phyloP scores from a whole-genome alignment of 1,140 invertebrate species.

The Drosophila sproati region DNA sequence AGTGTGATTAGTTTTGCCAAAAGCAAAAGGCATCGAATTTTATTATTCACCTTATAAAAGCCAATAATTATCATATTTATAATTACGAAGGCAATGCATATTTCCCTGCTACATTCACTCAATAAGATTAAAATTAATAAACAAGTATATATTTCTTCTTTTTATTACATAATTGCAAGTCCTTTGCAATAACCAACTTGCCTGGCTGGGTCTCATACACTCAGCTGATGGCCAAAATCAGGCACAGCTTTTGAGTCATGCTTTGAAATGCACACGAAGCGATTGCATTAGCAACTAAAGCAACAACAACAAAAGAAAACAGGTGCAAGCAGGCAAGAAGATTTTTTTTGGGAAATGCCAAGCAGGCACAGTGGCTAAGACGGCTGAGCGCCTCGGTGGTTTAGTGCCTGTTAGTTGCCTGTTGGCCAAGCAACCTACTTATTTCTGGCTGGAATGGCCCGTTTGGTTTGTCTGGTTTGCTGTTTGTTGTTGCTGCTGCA shows the following conservation, averaged over 20 bases:
- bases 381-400: constrained; percentile 28
- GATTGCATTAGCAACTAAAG: constrained; percentile 29
- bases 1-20: no score
- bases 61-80: no score
- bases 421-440: constrained; percentile 80
- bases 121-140: not conserved
- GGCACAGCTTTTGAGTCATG: constrained; percentile 53
- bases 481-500: constrained; percentile 10
- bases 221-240: constrained; percentile 28
- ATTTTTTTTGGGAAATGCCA: constrained; percentile 70
- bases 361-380: constrained; percentile 50
- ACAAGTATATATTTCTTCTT: not conserved
- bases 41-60: not conserved
- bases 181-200: not conserved
- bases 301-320: constrained; percentile 13
- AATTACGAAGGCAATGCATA: no score
- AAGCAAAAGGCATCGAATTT: not conserved
- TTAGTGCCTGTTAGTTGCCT: constrained; percentile 61
- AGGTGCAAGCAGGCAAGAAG: constrained; percentile 56
- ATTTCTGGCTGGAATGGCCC: constrained; percentile 53
- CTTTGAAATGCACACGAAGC: constrained; percentile 51
- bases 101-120: not conserved
- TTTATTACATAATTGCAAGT: not conserved
- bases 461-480: constrained; percentile 43
- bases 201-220: constrained; percentile 16